A percentile compares a stretch with the other conserved stretches of the same genome.
Conservation (phyloP, 1,140 invertebrate species). For the Limonius californicus region DNA sequence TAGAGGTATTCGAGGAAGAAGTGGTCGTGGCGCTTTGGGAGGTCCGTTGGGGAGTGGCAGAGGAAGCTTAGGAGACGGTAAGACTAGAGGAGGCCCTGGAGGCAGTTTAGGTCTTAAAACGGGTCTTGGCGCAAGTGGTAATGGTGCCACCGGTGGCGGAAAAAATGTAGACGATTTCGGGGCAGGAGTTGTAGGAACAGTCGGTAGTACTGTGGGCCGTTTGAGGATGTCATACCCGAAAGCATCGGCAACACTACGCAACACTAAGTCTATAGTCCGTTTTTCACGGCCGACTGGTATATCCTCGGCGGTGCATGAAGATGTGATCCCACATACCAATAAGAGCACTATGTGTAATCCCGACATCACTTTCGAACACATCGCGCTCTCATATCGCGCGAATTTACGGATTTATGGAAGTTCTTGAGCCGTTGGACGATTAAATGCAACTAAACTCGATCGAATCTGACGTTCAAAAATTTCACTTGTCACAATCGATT, state of each 20-base stretch:
- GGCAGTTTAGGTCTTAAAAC: background rate
- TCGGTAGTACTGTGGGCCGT: slow-evolving; percentile 42
- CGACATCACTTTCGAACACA: background rate
- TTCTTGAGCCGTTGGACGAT: background rate
- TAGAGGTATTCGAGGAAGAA: background rate
- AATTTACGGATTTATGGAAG: too few relatives aligned
- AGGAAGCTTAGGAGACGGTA: background rate
- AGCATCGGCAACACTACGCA: slow-evolving; percentile 27
- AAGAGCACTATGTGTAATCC: background rate
- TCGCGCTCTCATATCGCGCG: background rate
- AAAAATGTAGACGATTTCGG: slow-evolving; percentile 23
- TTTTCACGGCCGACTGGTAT: slow-evolving; percentile 22
- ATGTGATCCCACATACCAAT: background rate
- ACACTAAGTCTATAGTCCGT: slow-evolving; percentile 28
- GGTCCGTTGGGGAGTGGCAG: background rate
- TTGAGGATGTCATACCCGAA: slow-evolving; percentile 40
- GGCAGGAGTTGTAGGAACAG: slow-evolving; percentile 17
- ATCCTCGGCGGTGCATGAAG: too few relatives aligned
- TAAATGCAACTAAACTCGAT: background rate
- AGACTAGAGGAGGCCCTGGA: background rate
- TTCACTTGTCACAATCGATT: slow-evolving; percentile 18
- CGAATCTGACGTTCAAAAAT: slow-evolving; percentile 1
- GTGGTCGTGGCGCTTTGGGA: background rate
- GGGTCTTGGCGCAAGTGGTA: slow-evolving; percentile 10
- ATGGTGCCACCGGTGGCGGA: slow-evolving; percentile 24